These are phyloP conservation scores for Amiota communis DNA, from an alignment of 2,888 invertebrate genomes.

Conservation along the genomic window DNA sequence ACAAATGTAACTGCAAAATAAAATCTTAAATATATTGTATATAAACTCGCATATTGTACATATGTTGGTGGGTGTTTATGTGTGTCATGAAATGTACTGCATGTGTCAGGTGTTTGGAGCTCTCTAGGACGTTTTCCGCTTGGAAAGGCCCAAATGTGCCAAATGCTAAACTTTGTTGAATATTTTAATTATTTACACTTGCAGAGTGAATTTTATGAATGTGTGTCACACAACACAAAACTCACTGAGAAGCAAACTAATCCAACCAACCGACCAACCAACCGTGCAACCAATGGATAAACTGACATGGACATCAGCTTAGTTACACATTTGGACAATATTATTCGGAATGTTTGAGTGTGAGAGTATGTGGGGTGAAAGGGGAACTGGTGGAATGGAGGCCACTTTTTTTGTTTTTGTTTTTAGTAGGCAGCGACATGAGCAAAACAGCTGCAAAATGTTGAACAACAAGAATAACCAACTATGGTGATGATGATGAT, in stretches of 20 bases:
- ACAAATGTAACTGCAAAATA: no score
- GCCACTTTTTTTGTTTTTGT: neutral
- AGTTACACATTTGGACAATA: neutral
- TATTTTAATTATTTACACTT: conserved; percentile 30
- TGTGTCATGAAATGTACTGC: no score
- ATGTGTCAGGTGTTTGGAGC: neutral
- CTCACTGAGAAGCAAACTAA: conserved; percentile 1
- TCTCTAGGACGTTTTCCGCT: conserved; percentile 24
- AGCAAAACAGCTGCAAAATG: conserved; percentile 22
- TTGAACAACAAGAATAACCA: no score
- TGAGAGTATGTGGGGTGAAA: neutral
- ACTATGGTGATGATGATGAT: no score
- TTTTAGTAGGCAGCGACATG: conserved; percentile 3
- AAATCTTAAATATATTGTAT: no score
- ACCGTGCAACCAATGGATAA: neutral
- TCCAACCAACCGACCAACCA: neutral
- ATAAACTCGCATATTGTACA: no score
- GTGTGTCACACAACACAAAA: conserved; percentile 20
- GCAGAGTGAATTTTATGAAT: conserved; percentile 22
- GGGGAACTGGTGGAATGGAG: conserved; percentile 1
- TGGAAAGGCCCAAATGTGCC: conserved; percentile 10
- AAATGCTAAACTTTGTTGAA: conserved; percentile 15
- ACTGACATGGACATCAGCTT: neutral
- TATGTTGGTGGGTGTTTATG: no score
- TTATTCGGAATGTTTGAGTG: no score